Evolutionary conservation across 2,888 invertebrate species (phyloP).

Genomic region (Acrobeloides nanus): DNA sequence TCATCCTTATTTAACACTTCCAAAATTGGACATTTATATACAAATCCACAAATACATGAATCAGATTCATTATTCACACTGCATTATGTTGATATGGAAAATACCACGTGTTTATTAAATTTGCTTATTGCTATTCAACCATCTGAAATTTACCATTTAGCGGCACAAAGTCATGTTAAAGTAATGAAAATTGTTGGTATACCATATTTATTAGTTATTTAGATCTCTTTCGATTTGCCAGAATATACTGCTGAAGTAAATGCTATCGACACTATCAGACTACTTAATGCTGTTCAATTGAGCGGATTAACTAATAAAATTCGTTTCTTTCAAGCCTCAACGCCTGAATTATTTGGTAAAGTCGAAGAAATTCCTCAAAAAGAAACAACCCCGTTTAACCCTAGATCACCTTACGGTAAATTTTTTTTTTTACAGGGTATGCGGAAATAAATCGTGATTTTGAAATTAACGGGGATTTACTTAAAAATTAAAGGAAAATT

Average conservation of each 20-base stretch:
- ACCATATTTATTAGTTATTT: too few relatives aligned
- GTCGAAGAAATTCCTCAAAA: conserved; percentile 84
- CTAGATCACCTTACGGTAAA: conserved; percentile 89
- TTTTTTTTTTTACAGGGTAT: too few relatives aligned
- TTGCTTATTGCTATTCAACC: conserved; percentile 73
- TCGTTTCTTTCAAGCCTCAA: conserved; percentile 85
- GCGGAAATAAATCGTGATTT: too few relatives aligned
- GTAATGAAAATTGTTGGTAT: too few relatives aligned
- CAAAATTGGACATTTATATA: conserved; percentile 89
- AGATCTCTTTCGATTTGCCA: conserved; percentile 88
- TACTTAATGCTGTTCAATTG: conserved; percentile 82
- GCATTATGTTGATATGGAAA: conserved; percentile 97
- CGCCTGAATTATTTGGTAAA: conserved; percentile 87
- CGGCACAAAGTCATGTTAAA: conserved; percentile 97
- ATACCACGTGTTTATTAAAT: conserved; percentile 85
- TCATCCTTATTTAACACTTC: conserved; percentile 75
- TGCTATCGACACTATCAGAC: conserved; percentile 80
- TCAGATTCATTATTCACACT: conserved; percentile 67
- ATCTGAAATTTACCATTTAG: conserved; percentile 91
- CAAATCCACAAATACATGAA: conserved; percentile 76
- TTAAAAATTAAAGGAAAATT: too few relatives aligned
- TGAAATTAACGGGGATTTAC: too few relatives aligned
- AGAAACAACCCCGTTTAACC: conserved; percentile 90
- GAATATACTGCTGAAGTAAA: conserved; percentile 98
- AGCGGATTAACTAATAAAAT: conserved; percentile 74